phyloP scores from a whole-genome alignment of 2,113 vertebrate species.

The Calonectris borealis region DNA sequence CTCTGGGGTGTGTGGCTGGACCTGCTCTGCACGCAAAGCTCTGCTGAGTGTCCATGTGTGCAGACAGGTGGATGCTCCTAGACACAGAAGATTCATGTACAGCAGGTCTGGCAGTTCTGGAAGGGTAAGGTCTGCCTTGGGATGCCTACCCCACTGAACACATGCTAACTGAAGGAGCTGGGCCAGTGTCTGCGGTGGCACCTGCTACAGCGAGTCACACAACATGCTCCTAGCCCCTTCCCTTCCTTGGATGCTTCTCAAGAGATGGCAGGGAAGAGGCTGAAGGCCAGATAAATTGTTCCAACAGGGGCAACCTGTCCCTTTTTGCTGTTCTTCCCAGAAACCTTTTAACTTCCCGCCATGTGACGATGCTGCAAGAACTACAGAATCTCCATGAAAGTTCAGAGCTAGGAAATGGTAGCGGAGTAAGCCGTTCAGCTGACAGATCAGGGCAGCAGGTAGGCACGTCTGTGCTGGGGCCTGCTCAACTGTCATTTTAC shows the following conservation, averaged over 20 bases:
- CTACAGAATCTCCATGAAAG: not conserved
- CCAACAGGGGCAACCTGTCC: not conserved
- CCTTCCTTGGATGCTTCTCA: not conserved
- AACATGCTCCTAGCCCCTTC: not conserved
- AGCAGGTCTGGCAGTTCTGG: not conserved
- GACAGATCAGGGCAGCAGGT: not conserved
- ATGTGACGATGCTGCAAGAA: not conserved
- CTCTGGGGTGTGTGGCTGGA: not conserved
- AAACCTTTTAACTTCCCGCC: not conserved
- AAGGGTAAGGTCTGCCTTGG: not conserved
- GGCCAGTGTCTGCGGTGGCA: not conserved
- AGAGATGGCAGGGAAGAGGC: not conserved
- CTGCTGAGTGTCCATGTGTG: not conserved
- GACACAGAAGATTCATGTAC: accelerated
- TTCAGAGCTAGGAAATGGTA: not conserved
- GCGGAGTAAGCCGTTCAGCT: no score
- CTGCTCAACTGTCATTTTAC: not conserved
- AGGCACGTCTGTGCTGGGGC: not conserved
- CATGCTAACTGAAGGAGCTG: not conserved
- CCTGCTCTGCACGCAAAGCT: not conserved
- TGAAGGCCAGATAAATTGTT: not conserved
- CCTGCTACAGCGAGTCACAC: not conserved
- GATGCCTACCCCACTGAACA: not conserved
- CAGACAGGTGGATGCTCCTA: not conserved
- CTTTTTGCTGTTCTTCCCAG: not conserved